Evolutionary conservation across 2,888 invertebrate genomes (phyloP), one percentile per base, ranked within the genome.

Genomic region (Thereva unica): DNA sequence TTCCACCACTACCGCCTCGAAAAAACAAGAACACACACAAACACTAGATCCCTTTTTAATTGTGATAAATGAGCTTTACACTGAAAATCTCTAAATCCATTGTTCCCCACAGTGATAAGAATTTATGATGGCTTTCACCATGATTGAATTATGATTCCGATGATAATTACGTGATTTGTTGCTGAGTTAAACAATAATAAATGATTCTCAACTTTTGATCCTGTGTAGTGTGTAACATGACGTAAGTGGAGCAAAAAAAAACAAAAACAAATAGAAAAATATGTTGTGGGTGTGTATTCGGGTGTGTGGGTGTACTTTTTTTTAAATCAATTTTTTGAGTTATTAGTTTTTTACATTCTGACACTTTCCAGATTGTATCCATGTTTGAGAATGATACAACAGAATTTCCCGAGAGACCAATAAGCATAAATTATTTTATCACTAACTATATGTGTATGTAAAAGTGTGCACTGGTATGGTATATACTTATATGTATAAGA

Each of bases 361-460:
- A 61, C 61, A 61, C 34, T 68, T 64, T 59, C 59, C 61, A 67
- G 57, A 69, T 69, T 69, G 63, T 63, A 69, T 69, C 67, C 67
- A 54, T 67, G 50, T n/a, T 9, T 53, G 64, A 53, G 54, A 59
- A 45, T 50, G 38, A 52, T 23, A 35, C 42, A 47, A 42, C 56
- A 40, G 49, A 41, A 69, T 67, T 69, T 69, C 69, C 64, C 66
- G 50, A 41, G 38, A 61, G 69, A 67, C 64, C 61, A 66, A 69
- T 69, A 67, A 67, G 63, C 69, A 69, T 67, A 52, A 69, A 69
- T 69, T 66, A 69, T 69, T 69, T 69, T 55, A 69, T 69, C 63
- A 63, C 63, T 66, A 50, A 63, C 59, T 23, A 23, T 23, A 23
- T 23, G 23, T 23, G 23, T 23, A 23, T 2, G 23, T 23, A 23